Evolutionary conservation across 2,888 invertebrate genomes (phyloP), one percentile per base, ranked within the genome.

Genomic region (Plutella xylostella): DNA sequence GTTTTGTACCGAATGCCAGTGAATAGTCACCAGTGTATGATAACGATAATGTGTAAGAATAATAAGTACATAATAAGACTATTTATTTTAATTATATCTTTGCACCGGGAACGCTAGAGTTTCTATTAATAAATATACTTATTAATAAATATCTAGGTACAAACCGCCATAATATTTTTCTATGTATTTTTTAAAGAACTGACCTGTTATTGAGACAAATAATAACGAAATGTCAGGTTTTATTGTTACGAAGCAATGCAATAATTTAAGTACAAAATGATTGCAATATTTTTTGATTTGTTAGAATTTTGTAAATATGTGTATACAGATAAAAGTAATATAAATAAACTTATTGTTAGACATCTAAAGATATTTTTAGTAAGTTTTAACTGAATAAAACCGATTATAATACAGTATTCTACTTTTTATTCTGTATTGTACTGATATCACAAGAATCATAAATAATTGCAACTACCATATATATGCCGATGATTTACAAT

Each of bases 251-350:
- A 38, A 15, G 22, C 39, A 22, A 39, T 39, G 22, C 39, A 39
- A 39, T 22, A 22, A 7, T 22, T 14, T 21, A n/a, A 25, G 39
- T 39, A 39, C 51, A 46, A 45, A 50, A 54, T 54, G 56, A 55
- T 57, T 55, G 57, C 55, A 55, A 54, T 51, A 48, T 50, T 62
- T 65, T n/a, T n/a, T n/a, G 61, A 51, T 56, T 40, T 34, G 55
- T 39, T 39, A 39, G 12, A 25, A 53, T 71, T 72, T 76, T 80
- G 80, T 80, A 80, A 80, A 80, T 80, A 80, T 80, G 79, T 80
- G 79, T 77, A 79, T 79, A 80, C 25, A 71, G 70, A 58, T 57
- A 48, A 67, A 61, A 62, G 17, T 37, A 37, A 37, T 19, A 37
- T 18, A 37, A 37, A 19, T 37, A 19, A 37, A 25, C n/a, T 37